Evolutionary conservation across 37 sponge, comb jelly and placozoan species (phyloP).

Genomic region (Aplysina aerophoba): DNA sequence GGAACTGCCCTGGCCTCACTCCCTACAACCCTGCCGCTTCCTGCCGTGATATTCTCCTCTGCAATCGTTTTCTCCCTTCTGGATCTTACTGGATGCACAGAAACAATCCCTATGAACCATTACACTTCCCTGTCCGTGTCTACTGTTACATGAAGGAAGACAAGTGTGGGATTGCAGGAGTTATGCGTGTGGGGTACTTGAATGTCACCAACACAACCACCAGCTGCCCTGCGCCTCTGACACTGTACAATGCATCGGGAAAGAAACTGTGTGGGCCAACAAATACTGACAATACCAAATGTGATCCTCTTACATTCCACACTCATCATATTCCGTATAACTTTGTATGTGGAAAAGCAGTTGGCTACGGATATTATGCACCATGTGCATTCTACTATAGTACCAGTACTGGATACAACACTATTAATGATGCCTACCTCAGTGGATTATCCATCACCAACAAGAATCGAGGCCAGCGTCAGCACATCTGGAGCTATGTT

Average conservation of each 20-base stretch:
- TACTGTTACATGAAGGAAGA: slow-evolving; percentile 9
- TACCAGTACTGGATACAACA: not conserved
- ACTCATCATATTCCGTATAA: not conserved
- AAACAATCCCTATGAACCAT: no score
- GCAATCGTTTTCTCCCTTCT: not conserved
- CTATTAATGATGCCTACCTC: not conserved
- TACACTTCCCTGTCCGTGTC: not conserved
- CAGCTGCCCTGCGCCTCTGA: not conserved
- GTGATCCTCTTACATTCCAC: not conserved
- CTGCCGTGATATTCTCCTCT: not conserved
- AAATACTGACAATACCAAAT: not conserved
- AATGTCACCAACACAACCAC: not conserved
- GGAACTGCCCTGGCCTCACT: no score
- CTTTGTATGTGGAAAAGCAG: slow-evolving; percentile 10
- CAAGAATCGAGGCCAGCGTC: not conserved
- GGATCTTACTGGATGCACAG: slow-evolving; percentile 15
- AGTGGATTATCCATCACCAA: slow-evolving; percentile 14
- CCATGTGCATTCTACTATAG: not conserved
- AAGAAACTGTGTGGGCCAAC: not conserved
- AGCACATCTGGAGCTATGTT: slow-evolving; percentile 19
- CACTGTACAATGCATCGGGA: not conserved
- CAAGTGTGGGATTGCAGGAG: not conserved
- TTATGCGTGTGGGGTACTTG: slow-evolving; percentile 3
- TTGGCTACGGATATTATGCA: not conserved
- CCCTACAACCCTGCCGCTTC: not conserved